Percentiles rank a stretch among this genome's conserved stretches.
These are phyloP conservation scores for Orcinus orca DNA, from an alignment of 2,113 vertebrate species.

Conservation along the genomic window DNA sequence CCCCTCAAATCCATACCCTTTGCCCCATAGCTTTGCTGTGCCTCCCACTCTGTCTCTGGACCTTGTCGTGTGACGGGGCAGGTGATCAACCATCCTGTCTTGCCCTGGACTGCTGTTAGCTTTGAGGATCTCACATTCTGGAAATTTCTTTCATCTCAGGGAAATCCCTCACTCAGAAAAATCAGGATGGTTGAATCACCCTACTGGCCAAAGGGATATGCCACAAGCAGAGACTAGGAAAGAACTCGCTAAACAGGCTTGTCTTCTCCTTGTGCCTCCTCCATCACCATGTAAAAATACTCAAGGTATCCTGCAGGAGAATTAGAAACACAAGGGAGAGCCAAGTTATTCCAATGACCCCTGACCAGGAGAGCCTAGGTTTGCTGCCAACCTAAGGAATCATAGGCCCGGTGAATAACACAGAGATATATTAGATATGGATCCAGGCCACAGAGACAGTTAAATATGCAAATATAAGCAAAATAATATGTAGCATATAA, in stretches of 20 bases:
- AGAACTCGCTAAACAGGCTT: neutral
- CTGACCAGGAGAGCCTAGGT: neutral
- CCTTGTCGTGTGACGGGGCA: neutral
- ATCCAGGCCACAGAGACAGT: neutral
- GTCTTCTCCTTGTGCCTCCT: neutral
- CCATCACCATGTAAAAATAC: neutral
- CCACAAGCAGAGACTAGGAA: neutral
- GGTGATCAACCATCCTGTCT: neutral
- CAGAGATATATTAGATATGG: neutral
- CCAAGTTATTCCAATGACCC: neutral
- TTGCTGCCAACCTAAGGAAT: neutral
- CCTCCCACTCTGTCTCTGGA: neutral
- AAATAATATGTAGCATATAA: neutral
- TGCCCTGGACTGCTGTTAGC: neutral
- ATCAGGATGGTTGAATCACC: neutral
- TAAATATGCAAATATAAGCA: neutral
- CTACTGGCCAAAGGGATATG: neutral
- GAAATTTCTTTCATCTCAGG: neutral
- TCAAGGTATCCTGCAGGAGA: neutral
- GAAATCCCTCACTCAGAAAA: neutral
- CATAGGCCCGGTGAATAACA: neutral
- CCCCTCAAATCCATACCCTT: neutral
- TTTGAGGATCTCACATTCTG: neutral
- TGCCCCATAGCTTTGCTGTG: neutral
- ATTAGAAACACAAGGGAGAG: accelerated